Base-by-base conservation (phyloP, 2,797 vertebrate species). In the Denticeps clupeoides region DNA sequence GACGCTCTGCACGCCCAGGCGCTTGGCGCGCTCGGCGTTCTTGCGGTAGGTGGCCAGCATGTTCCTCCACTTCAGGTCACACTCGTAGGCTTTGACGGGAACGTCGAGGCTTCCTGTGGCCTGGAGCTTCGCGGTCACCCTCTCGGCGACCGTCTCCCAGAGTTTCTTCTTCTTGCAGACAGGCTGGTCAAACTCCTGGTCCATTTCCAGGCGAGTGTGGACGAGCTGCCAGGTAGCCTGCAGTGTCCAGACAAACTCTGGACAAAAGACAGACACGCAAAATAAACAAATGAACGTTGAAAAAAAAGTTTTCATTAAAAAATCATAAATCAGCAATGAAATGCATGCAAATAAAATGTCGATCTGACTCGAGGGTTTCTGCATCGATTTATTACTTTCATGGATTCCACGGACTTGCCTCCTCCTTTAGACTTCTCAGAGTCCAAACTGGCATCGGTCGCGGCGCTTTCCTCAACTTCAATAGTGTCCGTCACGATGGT, bases 21-120 rank as follows among this genome's bases (percentile, higher is more conserved):
- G 67, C 62, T 73, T 78, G 26, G 76, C 79, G 13, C 82, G 52
- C 26, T 83, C 83, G 0, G 74, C 57, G 7, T 86, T 86, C 62
- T 84, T 86, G 59, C 83, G 74, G 66, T 86, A 85, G 0, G 82
- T 86, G 35, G 82, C 77, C 43, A 86, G 51, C 81, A 86, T 78
- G 71, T 86, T 86, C 13, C 83, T 76, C 83, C 82, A 85, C 62
- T 86, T 86, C 8, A 84, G 81, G 57, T 86, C 83, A 15, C 83
- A 86, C 63, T 86, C 83, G 3, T 81, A 83, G 0, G 81, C 81
- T 56, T 81, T 83, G 37, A 79, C 80, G 0, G 56, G 56, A 31
- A 77, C 50, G 1, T 71, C 71, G 0, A 55, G 45, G 53, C 54
- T 58, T 28, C 73, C 79, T 0, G 72, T 72, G 18, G 71, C 74